These are phyloP conservation scores for Orthonychiurus folsomi DNA, from an alignment of 2,888 invertebrate species.

Conservation along the genomic window DNA sequence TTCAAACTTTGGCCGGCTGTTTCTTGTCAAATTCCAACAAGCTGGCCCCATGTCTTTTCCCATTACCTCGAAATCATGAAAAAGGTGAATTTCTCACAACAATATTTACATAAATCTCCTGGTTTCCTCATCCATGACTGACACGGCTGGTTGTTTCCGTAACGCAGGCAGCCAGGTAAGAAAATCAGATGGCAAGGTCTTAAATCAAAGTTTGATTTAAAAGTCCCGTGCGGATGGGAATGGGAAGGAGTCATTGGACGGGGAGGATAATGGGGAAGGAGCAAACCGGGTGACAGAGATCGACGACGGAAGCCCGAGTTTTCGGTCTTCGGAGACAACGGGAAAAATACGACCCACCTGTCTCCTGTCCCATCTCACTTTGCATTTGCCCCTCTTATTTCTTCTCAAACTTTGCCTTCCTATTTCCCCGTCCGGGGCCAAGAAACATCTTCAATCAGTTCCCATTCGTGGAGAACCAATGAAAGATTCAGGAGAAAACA, in stretches of 20 bases:
- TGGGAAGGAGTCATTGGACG: neutral
- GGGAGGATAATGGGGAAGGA: neutral
- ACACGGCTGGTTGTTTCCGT: no score
- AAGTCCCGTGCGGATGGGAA: neutral
- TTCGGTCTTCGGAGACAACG: neutral
- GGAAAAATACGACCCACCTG: neutral
- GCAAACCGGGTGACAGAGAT: constrained; percentile 1
- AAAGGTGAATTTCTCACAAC: no score
- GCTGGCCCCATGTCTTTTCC: no score
- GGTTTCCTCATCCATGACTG: no score
- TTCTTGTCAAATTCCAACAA: no score
- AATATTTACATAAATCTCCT: no score
- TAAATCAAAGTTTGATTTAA: constrained; percentile 1
- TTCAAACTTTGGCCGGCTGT: no score
- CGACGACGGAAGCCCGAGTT: neutral
- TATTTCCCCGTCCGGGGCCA: neutral
- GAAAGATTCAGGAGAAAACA: no score
- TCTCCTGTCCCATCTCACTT: neutral
- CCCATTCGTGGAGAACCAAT: no score
- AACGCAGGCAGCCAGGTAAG: no score
- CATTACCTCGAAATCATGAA: no score
- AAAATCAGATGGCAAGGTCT: no score
- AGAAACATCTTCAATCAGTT: neutral
- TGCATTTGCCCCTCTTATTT: neutral
- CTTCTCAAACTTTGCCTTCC: neutral